Base-by-base conservation (phyloP, 2,888 invertebrate genomes). In the Thereva unica region DNA sequence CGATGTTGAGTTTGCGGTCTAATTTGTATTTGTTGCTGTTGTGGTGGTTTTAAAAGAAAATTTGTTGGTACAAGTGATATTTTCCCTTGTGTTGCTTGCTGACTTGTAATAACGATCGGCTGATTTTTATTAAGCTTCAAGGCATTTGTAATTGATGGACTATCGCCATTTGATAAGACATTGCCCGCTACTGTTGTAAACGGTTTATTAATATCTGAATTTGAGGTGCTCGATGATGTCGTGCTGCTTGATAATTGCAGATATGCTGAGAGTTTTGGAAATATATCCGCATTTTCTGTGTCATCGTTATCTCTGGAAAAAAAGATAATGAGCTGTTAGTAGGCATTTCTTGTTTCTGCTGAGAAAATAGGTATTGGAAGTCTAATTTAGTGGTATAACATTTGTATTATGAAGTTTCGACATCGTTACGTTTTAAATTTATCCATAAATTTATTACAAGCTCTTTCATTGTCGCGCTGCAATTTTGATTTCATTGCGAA, bases 41-140 rank as follows among this genome's bases (percentile, higher is more conserved):
- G 61, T 53, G 67, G 65, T 3, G 76, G 76, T 59, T 81, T 79
- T 71, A 81, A 75, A 1, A 81, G 74, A 41, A 81, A 78, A 68
- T 80, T 81, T 0, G 81, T 79, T 37, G 81, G 81, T n/a, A 81
- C 80, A 49, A 81, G 47, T 0, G 81, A 81, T 6, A 81, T 81
- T 72, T 80, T 80, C 3, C 66, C 78, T 12, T 68, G 66, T 3
- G 63, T 61, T 0, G 71, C 49, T 1, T 47, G 65, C 52, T 45
- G 69, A 37, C 40, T 65, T 7, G 65, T 35, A 41, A 65, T 47
- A 6, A 64, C 54, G 4, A 54, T 64, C 10, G 64, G 69, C 40
- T 69, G 68, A 7, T 59, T 67, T 40, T 23, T 23, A 23, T 23
- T 23, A 23, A 74, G 35, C 23, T 72, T 69, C 6, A 67, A 49